Evolutionary conservation across 1,140 invertebrate species (phyloP).

Genomic region (Drosophila chauvacae): DNA sequence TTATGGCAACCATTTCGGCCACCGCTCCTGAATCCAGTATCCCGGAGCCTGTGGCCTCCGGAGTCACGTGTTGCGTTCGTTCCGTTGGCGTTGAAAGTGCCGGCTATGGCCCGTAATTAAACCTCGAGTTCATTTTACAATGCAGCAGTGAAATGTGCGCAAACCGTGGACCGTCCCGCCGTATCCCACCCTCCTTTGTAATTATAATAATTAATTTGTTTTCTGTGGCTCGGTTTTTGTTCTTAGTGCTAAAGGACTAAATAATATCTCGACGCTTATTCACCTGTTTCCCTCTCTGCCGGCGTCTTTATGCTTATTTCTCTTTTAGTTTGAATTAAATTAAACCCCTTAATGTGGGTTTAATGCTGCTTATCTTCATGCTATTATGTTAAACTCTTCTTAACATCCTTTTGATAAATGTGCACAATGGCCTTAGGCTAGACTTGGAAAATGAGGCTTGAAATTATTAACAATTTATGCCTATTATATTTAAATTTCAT

Average conservation of each 20-base stretch:
- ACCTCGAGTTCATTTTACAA: constrained; percentile 60
- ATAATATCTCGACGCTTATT: constrained; percentile 14
- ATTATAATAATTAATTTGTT: constrained; percentile 56
- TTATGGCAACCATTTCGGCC: constrained; percentile 49
- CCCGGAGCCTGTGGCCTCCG: constrained; percentile 16
- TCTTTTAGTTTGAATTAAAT: constrained; percentile 28
- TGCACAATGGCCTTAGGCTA: not conserved
- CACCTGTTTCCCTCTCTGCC: constrained; percentile 13
- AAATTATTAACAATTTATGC: too few species aligned
- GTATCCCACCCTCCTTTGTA: constrained; percentile 27
- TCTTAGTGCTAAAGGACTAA: constrained; percentile 20
- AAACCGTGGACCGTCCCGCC: not conserved
- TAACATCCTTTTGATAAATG: constrained; percentile 13
- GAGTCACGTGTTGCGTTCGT: constrained; percentile 53
- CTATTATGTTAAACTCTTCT: constrained; percentile 19
- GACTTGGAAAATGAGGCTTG: not conserved
- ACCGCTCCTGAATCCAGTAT: constrained; percentile 4
- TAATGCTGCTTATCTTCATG: constrained; percentile 34
- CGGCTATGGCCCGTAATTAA: constrained; percentile 65
- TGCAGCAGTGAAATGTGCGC: constrained; percentile 34
- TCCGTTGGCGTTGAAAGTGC: constrained; percentile 51
- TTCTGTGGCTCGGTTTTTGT: constrained; percentile 34
- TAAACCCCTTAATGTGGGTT: constrained; percentile 9
- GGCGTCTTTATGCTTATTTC: not conserved
- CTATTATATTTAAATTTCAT: not conserved